Evolutionary conservation across 2,797 vertebrate species (phyloP), one percentile per base, ranked within the genome.

Genomic region (Enteromius thamalakanensis): DNA sequence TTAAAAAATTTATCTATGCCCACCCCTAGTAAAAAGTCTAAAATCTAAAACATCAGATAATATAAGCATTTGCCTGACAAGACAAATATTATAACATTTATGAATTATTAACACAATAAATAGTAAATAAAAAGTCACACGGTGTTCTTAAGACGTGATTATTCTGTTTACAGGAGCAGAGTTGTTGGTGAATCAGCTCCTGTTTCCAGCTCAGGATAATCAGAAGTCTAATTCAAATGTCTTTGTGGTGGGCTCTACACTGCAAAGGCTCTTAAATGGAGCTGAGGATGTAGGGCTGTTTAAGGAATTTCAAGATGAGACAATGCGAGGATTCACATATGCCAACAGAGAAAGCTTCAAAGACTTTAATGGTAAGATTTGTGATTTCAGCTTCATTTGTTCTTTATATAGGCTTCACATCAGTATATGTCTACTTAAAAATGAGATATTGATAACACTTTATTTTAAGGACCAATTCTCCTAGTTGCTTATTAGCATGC

Each of bases 261-360:
- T 87, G 76, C 90, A 94, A 74, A 94, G 97, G 42, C 85, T 99
- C 62, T 92, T 99, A n/a, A 91, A 92, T 47, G 98, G 97, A 58
- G 97, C 98, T 8, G 98, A 99, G 88, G 91, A 95, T 1, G 89
- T 96, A 40, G 97, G 97, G 2, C 91, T 99, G 87, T 97, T 98
- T 67, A 99, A 97, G 86, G 96, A 99, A 87, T 97, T 95, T 87
- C 90, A 68, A 0, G 98, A 99, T 45, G 95, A 93, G 23, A 95
- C 96, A 81, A 98, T 99, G 97, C 95, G 96, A 80, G 88, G 91
- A 83, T 99, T 99, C 89, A 97, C 96, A 0, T 96, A 94, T 5
- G 87, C 91, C 80, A 97, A 95, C 87, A 95, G 94, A 71, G 92
- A 96, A 62, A 94, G 91, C 89, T 99, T 98, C 86, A 97, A 93